phyloP scores from a whole-genome alignment of 1,140 invertebrate species.

The Dendroctonus ponderosae region DNA sequence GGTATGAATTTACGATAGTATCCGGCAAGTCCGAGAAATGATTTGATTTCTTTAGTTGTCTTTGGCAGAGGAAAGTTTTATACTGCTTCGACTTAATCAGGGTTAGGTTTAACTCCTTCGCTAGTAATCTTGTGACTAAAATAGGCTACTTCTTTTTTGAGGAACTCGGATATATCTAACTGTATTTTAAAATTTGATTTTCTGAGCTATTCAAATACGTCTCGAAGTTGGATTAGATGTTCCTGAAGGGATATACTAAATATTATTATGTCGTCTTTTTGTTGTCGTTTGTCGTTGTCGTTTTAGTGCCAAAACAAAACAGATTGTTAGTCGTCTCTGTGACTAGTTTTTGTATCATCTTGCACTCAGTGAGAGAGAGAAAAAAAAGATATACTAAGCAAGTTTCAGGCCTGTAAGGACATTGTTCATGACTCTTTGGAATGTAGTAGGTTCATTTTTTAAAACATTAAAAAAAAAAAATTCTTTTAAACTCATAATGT shows the following conservation, averaged over 20 bases:
- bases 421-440: slow-evolving; percentile 52
- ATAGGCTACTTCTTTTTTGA: slow-evolving; percentile 32
- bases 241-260: slow-evolving; percentile 26
- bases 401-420: slow-evolving; percentile 45
- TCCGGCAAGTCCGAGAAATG: slow-evolving; percentile 15
- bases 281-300: too few species aligned
- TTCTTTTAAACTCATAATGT: slow-evolving; percentile 47
- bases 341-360: too few species aligned
- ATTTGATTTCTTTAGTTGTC: slow-evolving; percentile 31
- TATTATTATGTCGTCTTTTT: slow-evolving; percentile 36
- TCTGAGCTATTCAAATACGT: slow-evolving; percentile 14
- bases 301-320: too few species aligned
- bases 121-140: slow-evolving; percentile 37
- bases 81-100: slow-evolving; percentile 30
- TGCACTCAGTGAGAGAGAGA: too few species aligned
- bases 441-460: slow-evolving; percentile 50
- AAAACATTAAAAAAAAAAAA: slow-evolving; percentile 52
- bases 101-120: slow-evolving; percentile 39
- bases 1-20: slow-evolving; percentile 22
- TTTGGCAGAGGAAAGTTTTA: slow-evolving; percentile 23
- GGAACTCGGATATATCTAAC: slow-evolving; percentile 23
- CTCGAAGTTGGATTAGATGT: slow-evolving; percentile 22
- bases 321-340: too few species aligned
- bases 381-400: slow-evolving; percentile 36
- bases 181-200: slow-evolving; percentile 31